Percentiles rank a stretch among this genome's conserved stretches.
Evolutionary conservation across 2,113 vertebrate species (phyloP).

Genomic region (Serinus canaria): DNA sequence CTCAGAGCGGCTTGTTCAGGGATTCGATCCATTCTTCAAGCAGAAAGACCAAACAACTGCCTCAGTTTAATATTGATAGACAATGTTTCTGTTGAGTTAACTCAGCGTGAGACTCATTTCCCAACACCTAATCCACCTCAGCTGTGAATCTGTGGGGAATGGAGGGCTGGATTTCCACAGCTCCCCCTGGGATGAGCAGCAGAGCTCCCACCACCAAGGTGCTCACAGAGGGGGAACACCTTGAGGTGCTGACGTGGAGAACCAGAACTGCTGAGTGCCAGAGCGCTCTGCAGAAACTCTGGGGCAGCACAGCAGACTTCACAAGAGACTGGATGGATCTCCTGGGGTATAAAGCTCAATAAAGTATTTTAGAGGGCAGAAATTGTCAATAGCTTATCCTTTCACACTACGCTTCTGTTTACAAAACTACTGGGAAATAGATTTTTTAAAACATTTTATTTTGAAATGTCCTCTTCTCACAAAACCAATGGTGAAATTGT

Average conservation of each 20-base stretch:
- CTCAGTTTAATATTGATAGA: neutral
- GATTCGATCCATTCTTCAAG: neutral
- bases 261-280: neutral
- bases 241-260: neutral
- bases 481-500: neutral
- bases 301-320: neutral
- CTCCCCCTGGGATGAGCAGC: neutral
- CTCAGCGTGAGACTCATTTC: neutral
- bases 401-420: neutral
- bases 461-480: neutral
- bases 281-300: neutral
- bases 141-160: neutral
- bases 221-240: neutral
- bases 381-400: neutral
- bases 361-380: neutral
- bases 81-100: neutral
- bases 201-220: fast-evolving
- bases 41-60: neutral
- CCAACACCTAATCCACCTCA: neutral
- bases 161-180: neutral
- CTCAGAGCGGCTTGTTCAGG: neutral
- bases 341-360: neutral
- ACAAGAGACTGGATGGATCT: neutral
- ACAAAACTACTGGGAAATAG: neutral
- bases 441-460: neutral